Percentiles rank a stretch among this genome's conserved stretches.
These are phyloP conservation scores for Ammodytes dubius DNA, from an alignment of 2,113 vertebrate species.

Conservation along the genomic window DNA sequence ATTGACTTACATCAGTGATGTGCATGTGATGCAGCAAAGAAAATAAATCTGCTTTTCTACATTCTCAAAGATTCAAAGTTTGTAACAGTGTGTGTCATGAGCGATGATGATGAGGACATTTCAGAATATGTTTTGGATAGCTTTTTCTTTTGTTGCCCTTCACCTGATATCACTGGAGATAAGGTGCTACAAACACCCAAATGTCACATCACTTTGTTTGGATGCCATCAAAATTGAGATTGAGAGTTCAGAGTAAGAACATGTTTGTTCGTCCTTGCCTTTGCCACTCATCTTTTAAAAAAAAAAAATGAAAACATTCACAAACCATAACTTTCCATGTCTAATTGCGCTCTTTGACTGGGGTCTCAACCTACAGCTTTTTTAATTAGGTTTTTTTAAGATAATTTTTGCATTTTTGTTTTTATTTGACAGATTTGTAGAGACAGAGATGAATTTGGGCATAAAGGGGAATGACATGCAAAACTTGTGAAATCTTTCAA, in stretches of 20 bases:
- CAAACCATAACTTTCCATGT: background rate
- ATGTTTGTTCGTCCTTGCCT: background rate
- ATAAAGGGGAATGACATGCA: too few relatives aligned
- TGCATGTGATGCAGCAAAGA: background rate
- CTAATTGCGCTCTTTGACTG: background rate
- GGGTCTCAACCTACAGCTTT: background rate
- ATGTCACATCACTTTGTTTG: conserved; percentile 50
- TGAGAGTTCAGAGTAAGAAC: background rate
- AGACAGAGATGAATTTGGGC: too few relatives aligned
- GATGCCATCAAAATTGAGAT: background rate
- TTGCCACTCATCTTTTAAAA: background rate
- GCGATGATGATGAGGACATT: background rate
- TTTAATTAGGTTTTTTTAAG: background rate
- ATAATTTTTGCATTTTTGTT: too few relatives aligned
- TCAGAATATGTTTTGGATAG: conserved; percentile 6
- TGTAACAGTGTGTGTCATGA: background rate
- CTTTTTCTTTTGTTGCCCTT: conserved; percentile 17
- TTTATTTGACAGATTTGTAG: too few relatives aligned
- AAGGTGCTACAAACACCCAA: conserved; percentile 29
- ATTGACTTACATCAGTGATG: background rate
- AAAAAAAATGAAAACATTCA: background rate
- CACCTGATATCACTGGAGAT: conserved; percentile 26
- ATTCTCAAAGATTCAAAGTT: background rate
- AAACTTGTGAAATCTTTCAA: background rate
- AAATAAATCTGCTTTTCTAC: background rate